phyloP scores from a whole-genome alignment of 2,113 vertebrate species.

The Anhinga anhinga region DNA sequence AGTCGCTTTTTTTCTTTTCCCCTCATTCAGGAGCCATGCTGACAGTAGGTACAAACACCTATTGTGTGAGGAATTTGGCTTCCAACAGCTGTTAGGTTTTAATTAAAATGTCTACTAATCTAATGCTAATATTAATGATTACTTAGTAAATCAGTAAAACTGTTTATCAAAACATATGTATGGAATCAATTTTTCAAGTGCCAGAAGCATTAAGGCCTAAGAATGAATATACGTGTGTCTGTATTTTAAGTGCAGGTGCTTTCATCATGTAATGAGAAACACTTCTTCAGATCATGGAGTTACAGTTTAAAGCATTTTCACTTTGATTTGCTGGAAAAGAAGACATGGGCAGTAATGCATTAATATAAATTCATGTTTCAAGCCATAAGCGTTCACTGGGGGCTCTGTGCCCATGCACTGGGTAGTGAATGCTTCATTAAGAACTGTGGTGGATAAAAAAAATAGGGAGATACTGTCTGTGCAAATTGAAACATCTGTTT shows the following conservation, averaged over 20 bases:
- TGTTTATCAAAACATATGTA: neutral
- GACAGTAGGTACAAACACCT: neutral
- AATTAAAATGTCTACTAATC: neutral
- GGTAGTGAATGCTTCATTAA: neutral
- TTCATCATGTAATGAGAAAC: neutral
- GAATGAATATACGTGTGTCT: neutral
- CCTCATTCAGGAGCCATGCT: neutral
- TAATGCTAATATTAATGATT: neutral
- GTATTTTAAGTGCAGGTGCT: neutral
- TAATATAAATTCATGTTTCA: neutral
- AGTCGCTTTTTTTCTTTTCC: neutral
- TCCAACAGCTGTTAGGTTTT: neutral
- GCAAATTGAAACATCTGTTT: conserved; percentile 62
- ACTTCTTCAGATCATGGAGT: neutral
- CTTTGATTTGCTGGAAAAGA: neutral
- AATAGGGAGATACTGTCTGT: neutral
- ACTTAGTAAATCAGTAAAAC: neutral
- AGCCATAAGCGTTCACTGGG: neutral
- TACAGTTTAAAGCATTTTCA: neutral
- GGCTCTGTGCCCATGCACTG: neutral
- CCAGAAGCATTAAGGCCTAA: neutral
- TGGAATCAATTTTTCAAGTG: neutral
- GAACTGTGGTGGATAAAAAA: neutral
- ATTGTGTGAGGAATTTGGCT: neutral
- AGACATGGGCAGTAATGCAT: neutral